These are phyloP conservation scores for Danionella cerebrum DNA, from an alignment of 2,113 vertebrate genomes.

Conservation along the genomic window DNA sequence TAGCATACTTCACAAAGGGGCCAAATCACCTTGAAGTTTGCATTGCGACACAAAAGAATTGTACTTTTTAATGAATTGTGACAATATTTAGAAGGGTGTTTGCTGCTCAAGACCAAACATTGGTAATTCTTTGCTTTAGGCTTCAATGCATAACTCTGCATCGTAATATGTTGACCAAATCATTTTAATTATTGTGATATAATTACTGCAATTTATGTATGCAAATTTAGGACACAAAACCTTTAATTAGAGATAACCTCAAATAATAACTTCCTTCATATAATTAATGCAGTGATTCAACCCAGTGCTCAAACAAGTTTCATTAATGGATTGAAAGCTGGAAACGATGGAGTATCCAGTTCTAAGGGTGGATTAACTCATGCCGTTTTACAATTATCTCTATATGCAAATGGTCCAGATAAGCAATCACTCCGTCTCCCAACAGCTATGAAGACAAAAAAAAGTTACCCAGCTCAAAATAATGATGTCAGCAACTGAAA, in stretches of 20 bases:
- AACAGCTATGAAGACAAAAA: slow-evolving; percentile 56
- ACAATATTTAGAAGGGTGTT: not conserved
- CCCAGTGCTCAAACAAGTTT: slow-evolving; percentile 73
- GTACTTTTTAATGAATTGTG: slow-evolving; percentile 1
- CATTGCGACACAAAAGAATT: not conserved
- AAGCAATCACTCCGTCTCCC: slow-evolving; percentile 60
- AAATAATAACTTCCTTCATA: slow-evolving; percentile 63
- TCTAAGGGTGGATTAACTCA: slow-evolving; percentile 65
- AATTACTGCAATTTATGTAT: slow-evolving; percentile 63
- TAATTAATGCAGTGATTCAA: slow-evolving; percentile 71
- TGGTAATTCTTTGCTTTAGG: slow-evolving; percentile 11
- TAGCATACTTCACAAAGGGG: not conserved
- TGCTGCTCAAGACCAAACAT: not conserved
- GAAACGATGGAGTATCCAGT: slow-evolving; percentile 64
- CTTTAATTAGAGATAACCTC: slow-evolving; percentile 58
- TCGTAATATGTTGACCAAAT: slow-evolving; percentile 49
- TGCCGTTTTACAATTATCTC: slow-evolving; percentile 67
- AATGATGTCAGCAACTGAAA: slow-evolving; percentile 53
- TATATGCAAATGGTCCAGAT: slow-evolving; percentile 67
- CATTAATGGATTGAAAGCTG: slow-evolving; percentile 71
- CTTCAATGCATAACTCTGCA: slow-evolving; percentile 33
- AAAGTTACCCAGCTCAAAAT: slow-evolving; percentile 59
- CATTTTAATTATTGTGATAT: slow-evolving; percentile 66
- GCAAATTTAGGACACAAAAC: slow-evolving; percentile 61
- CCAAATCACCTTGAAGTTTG: not conserved